These are phyloP conservation scores for Fulica atra DNA, from an alignment of 2,113 vertebrate species.

Conservation along the genomic window DNA sequence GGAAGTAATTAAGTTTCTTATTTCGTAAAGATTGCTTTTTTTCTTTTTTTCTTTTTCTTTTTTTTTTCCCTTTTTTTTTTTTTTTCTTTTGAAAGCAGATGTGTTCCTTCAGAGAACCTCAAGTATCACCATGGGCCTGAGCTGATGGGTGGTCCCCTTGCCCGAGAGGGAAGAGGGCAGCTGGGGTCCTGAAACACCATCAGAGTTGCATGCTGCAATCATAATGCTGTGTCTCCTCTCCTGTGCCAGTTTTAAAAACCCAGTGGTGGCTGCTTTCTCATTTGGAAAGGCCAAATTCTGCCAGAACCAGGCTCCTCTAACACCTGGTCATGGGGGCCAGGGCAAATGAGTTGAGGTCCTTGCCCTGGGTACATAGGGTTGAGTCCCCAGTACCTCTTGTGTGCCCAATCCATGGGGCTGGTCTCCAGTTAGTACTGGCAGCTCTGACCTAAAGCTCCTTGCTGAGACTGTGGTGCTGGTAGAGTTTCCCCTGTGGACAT, in stretches of 20 bases:
- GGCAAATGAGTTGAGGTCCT: not conserved
- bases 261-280: not conserved
- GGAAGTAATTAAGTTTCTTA: constrained; percentile 59
- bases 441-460: not conserved
- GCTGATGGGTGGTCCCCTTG: accelerated
- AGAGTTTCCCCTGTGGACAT: accelerated
- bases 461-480: too few species aligned
- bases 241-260: not conserved
- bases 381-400: accelerated
- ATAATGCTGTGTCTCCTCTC: accelerated
- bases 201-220: accelerated
- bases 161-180: not conserved
- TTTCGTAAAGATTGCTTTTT: not conserved
- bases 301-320: not conserved
- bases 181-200: accelerated
- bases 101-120: accelerated
- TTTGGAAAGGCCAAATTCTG: not conserved
- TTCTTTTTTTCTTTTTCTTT: not conserved
- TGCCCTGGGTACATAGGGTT: not conserved
- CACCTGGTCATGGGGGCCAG: accelerated
- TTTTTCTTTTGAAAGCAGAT: not conserved
- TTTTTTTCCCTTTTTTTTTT: too few species aligned
- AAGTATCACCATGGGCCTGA: accelerated
- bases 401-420: not conserved
- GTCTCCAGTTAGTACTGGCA: accelerated